Conservation (phyloP, 2,797 vertebrate species). For the Fringilla coelebs region DNA sequence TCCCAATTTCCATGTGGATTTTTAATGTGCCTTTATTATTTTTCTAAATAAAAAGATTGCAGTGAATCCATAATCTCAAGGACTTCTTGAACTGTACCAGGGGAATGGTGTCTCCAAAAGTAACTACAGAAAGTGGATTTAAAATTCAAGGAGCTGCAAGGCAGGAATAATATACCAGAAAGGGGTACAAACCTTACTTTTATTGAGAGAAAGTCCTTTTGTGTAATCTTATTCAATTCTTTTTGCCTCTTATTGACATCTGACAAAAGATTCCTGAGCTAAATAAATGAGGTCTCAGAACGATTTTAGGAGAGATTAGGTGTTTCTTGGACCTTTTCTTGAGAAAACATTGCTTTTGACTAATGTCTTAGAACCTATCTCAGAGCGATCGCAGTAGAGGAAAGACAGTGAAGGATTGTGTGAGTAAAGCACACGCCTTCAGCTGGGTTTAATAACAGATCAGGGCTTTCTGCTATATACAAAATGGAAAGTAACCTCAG, state of each 20-base stretch:
- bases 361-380: not conserved
- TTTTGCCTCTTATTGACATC: not conserved
- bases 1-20: not conserved
- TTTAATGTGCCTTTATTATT: not conserved
- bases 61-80: not conserved
- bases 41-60: not conserved
- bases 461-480: not conserved
- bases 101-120: not conserved
- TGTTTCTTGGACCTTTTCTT: not conserved
- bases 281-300: conserved; percentile 23
- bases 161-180: not conserved
- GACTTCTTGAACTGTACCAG: not conserved
- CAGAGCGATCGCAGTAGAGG: accelerated
- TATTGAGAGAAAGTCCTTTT: not conserved
- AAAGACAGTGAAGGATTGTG: not conserved
- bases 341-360: not conserved
- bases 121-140: not conserved
- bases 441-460: not conserved
- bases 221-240: not conserved
- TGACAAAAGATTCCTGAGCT: not conserved
- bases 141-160: not conserved
- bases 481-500: not conserved
- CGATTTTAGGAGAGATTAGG: not conserved
- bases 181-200: not conserved
- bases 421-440: not conserved